These are phyloP conservation scores for Nanorana parkeri DNA, from an alignment of 2,113 vertebrate genomes.

Conservation along the genomic window DNA sequence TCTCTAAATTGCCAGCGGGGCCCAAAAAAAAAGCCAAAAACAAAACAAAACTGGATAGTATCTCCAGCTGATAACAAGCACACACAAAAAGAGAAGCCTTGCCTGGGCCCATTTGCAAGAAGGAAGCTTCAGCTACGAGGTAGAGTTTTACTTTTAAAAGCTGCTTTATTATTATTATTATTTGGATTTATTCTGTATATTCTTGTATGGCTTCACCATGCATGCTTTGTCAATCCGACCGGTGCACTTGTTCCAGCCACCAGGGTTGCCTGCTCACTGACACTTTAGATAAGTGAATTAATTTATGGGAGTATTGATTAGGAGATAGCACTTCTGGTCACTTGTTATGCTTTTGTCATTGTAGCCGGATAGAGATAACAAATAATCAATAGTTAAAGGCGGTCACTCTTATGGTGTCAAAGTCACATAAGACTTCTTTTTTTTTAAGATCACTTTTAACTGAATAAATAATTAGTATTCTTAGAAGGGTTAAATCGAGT, in stretches of 20 bases:
- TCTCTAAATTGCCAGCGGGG: conserved; percentile 75
- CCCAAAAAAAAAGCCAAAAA: conserved; percentile 38
- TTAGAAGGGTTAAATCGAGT: not conserved
- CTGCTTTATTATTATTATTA: not conserved
- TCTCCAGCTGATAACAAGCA: conserved; percentile 68
- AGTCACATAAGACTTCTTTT: not conserved
- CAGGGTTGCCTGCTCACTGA: no score
- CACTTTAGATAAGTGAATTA: not conserved
- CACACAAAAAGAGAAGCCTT: conserved; percentile 68
- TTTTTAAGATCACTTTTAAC: no score
- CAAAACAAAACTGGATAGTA: conserved; percentile 65
- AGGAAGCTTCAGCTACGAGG: conserved; percentile 69
- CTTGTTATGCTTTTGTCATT: not conserved
- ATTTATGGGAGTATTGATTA: conserved; percentile 24
- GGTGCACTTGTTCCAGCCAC: not conserved
- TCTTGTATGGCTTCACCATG: no score
- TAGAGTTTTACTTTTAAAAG: conserved; percentile 69
- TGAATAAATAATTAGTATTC: no score
- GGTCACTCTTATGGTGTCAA: not conserved
- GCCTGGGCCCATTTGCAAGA: conserved; percentile 67
- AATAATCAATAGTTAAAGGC: not conserved
- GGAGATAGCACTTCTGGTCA: not conserved
- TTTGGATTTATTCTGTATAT: not conserved
- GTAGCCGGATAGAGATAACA: not conserved
- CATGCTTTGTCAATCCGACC: no score